Conservation (phyloP, 2,113 vertebrate species). For the Ursus arctos region DNA sequence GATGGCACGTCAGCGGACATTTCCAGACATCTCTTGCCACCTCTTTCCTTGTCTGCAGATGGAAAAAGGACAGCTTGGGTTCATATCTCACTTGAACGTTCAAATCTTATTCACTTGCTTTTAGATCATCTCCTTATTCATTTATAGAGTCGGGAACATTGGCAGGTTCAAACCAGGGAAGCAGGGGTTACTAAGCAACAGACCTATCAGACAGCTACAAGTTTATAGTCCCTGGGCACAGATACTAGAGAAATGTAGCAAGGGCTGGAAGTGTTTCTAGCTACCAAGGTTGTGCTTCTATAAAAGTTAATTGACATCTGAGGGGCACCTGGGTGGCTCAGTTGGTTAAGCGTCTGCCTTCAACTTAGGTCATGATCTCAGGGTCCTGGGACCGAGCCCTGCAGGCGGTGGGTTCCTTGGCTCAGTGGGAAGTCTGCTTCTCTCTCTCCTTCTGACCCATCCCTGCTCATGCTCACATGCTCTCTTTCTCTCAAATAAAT, state of each 20-base stretch:
- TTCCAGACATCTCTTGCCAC: not conserved
- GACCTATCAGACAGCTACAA: not conserved
- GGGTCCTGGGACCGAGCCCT: not conserved
- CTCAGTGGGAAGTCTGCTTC: not conserved
- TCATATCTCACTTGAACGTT: conserved; percentile 40
- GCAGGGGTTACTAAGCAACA: not conserved
- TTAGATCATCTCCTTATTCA: conserved; percentile 36
- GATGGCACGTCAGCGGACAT: not conserved
- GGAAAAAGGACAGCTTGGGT: not conserved
- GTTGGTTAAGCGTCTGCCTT: not conserved
- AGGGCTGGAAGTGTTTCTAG: not conserved
- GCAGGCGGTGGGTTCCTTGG: not conserved
- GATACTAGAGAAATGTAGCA: conserved; percentile 21
- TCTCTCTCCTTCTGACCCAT: not conserved
- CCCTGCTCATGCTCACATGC: not conserved
- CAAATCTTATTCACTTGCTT: conserved; percentile 44
- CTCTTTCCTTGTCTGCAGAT: not conserved
- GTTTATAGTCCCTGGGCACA: not conserved
- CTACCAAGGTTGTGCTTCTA: conserved; percentile 17
- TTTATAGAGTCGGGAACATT: not conserved
- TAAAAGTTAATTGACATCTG: not conserved
- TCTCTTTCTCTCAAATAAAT: not conserved
- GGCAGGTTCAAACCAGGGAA: not conserved
- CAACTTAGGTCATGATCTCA: not conserved
- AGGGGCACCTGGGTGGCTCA: not conserved